Percentiles rank a stretch among this genome's conserved stretches.
phyloP scores from a whole-genome alignment of 23 tunicate genomes.

The Clavelina lepadiformis region DNA sequence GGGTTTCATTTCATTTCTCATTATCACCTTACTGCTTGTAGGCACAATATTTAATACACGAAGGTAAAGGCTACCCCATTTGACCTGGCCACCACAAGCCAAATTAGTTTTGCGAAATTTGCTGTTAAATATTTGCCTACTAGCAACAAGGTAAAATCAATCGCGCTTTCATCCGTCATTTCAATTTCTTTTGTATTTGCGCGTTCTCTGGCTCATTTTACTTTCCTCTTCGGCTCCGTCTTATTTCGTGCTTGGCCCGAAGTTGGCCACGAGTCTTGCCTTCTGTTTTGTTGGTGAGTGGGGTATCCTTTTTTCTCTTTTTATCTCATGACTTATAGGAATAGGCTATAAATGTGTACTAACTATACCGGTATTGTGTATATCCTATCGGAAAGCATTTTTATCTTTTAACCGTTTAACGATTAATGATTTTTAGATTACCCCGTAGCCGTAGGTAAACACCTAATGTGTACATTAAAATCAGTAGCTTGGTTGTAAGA shows the following conservation, averaged over 20 bases:
- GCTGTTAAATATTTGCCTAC: slow-evolving; percentile 34
- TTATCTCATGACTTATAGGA: not conserved
- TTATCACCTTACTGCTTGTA: slow-evolving; percentile 20
- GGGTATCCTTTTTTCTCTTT: slow-evolving; percentile 49
- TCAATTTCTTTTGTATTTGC: not conserved
- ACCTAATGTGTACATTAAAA: too few relatives aligned
- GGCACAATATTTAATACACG: slow-evolving; percentile 34
- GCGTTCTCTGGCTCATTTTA: not conserved
- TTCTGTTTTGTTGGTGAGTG: slow-evolving; percentile 33
- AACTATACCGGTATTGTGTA: too few relatives aligned
- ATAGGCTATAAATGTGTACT: too few relatives aligned
- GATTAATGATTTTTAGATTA: too few relatives aligned
- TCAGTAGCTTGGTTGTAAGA: too few relatives aligned
- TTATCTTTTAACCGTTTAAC: too few relatives aligned
- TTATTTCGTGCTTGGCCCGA: not conserved
- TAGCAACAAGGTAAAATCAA: slow-evolving; percentile 21
- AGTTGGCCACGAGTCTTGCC: slow-evolving; percentile 1
- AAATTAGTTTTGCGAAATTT: not conserved
- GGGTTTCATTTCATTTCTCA: not conserved
- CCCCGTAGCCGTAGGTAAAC: too few relatives aligned
- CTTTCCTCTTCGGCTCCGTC: not conserved
- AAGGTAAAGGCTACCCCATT: slow-evolving; percentile 49
- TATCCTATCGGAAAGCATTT: too few relatives aligned
- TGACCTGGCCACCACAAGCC: not conserved
- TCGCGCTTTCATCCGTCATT: slow-evolving; percentile 1